Conservation (phyloP, 2,888 invertebrate species). For the Celastrina argiolus region DNA sequence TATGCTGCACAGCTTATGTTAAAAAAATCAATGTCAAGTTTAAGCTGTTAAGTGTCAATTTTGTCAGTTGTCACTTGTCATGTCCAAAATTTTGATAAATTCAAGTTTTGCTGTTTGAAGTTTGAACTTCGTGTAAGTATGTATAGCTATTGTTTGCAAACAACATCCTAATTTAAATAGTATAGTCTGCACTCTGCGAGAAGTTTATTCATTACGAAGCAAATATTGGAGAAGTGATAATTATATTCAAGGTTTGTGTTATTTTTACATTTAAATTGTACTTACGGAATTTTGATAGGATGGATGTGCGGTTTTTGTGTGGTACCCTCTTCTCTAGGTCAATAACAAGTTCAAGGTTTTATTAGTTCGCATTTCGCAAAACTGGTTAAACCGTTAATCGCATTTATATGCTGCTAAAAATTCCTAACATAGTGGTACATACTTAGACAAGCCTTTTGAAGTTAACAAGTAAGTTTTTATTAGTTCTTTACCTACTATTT, state of each 20-base stretch:
- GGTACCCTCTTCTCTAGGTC: slow-evolving; percentile 18
- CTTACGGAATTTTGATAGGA: neutral
- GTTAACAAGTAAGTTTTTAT: neutral
- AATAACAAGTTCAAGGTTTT: slow-evolving; percentile 50
- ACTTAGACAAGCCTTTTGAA: slow-evolving; percentile 21
- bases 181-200: neutral
- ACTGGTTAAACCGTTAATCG: slow-evolving; percentile 39
- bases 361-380: slow-evolving; percentile 30
- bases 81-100: neutral
- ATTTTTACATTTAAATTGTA: neutral
- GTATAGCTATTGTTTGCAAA: slow-evolving; percentile 34
- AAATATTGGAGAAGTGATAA: slow-evolving; percentile 19
- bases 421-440: slow-evolving; percentile 2
- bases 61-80: slow-evolving; percentile 13
- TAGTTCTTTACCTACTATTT: slow-evolving; percentile 11
- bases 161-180: slow-evolving; percentile 19
- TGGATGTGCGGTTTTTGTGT: neutral
- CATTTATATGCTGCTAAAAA: slow-evolving; percentile 13
- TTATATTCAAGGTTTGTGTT: slow-evolving; percentile 30
- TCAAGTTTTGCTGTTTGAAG: neutral
- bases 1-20: no score
- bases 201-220: neutral
- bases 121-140: neutral
- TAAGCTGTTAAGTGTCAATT: neutral
- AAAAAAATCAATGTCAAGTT: no score